Base-by-base conservation (phyloP, 30 jellyfish, hydroid and myxozoan genomes). In the Hydra vulgaris region DNA sequence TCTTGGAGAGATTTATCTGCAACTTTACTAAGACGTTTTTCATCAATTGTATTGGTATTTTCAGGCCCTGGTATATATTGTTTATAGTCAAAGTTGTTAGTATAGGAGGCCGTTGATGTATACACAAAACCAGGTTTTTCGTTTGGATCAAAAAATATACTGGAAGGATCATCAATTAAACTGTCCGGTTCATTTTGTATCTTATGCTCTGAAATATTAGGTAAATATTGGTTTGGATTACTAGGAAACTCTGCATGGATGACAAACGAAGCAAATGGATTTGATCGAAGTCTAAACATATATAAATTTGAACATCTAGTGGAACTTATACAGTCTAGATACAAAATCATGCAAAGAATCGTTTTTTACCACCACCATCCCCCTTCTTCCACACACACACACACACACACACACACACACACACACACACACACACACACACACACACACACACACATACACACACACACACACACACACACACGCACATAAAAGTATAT, bases 121-220 rank as follows among this genome's bases (percentile, higher is more conserved):
- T 94, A 94, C 18, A 94, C 96, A 68, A 94, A 94, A 17, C 95
- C 99, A 17, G 99, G 53, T 74, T 94, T 94, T 81, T 94, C 99
- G 53, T 94, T 84, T 67, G 99, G 99, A 82, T 94, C 99, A 81
- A 40, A 94, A 79, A 94, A 94, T 26, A 94, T 88, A 67, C 95
- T 88, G n/a, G 99, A 94, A 40, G 99, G 99, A 73, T 94, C 99
- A 61, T 94, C 96, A 24, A 94, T 85, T 20, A 75, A 82, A 54
- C 21, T 40, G 21, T 83, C 84, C 7, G 91, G 94, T 83, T 88
- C 96, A 24, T 80, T 79, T 73, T 94, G 99, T n/a, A 94, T 79
- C 71, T 81, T 94, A 74, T 94, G 99, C 80, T 87, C 95, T 1
- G 88, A 68, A 4, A 72, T 77, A 20, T 74, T 77, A 0, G 99